Base-by-base conservation (phyloP, 2,113 vertebrate species). In the Trematocara zebra region DNA sequence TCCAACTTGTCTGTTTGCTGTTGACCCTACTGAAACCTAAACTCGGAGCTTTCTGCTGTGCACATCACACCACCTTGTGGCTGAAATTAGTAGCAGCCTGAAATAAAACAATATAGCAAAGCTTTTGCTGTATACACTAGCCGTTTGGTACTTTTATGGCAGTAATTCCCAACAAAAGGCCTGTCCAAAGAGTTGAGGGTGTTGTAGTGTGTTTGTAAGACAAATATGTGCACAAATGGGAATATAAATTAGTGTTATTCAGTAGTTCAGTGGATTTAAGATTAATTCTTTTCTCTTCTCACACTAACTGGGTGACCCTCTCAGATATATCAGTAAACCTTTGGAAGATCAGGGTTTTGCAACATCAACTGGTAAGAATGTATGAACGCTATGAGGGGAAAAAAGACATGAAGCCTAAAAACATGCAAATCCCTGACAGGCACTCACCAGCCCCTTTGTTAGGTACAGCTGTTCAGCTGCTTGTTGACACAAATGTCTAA, bases 51-150 rank as follows among this genome's bases (percentile, higher is more conserved):
- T 3, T 79, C 15, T 57, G 8, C 59, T 85, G 86, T 61, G 85
- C 37, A 56, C 78, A 88, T 67, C 59, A 3, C 86, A 20, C 94
- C 94, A 93, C 64, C 94, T 85, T 91, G 90, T 92, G 95, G 95
- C 31, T 2, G 4, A 84, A 33, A 17, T 37, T 6, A 14, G 3
- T 23, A 31, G 3, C 23, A 28, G 14, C 2, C 7, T 64, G 9
- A 11, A 54, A 8, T 3, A 2, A 40, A 69, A 18, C 10, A 42
- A 18, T 31, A 76, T 31, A 49, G 15, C 8, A 5, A 76, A 76
- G 6, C 26, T 49, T 49, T 76, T 74, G 42, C 23, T 74, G 69
- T 76, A 49, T 31, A 31, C 15, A 18, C 15, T 0, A 49, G 23
- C 42, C 49, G 23, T 49, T 49, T 76, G 6, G 15, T 7, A 1